Conservation (phyloP, 2,113 vertebrate genomes). For the Quiscalus mexicanus region DNA sequence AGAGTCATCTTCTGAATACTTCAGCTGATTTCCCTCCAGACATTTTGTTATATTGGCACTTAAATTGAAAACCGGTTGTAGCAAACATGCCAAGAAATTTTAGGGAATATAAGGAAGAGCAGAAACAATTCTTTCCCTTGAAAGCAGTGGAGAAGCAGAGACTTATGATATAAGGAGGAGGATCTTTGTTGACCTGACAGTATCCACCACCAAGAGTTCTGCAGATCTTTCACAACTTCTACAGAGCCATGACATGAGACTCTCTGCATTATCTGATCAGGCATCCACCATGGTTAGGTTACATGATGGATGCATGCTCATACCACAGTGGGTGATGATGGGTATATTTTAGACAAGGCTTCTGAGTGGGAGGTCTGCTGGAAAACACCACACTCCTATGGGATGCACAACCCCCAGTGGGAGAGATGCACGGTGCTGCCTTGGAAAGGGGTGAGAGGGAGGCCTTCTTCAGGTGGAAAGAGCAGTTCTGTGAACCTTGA, state of each 20-base stretch:
- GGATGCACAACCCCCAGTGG: not conserved
- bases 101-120: not conserved
- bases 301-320: not conserved
- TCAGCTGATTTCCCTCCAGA: slow-evolving; percentile 39
- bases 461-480: not conserved
- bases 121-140: not conserved
- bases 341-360: not conserved
- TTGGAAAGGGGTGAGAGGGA: not conserved
- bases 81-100: slow-evolving; percentile 18
- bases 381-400: not conserved
- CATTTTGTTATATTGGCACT: slow-evolving; percentile 37
- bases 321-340: not conserved
- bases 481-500: not conserved
- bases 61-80: slow-evolving; percentile 18
- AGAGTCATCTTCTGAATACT: slow-evolving; percentile 43
- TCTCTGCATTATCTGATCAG: not conserved
- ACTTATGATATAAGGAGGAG: not conserved
- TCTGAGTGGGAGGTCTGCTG: not conserved
- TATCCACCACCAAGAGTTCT: not conserved
- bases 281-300: not conserved
- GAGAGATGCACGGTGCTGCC: not conserved
- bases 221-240: not conserved
- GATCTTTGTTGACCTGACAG: not conserved
- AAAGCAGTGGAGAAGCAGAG: not conserved
- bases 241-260: not conserved